Evolutionary conservation across 1,140 invertebrate genomes (phyloP).

Genomic region (Caerostris extrusa): DNA sequence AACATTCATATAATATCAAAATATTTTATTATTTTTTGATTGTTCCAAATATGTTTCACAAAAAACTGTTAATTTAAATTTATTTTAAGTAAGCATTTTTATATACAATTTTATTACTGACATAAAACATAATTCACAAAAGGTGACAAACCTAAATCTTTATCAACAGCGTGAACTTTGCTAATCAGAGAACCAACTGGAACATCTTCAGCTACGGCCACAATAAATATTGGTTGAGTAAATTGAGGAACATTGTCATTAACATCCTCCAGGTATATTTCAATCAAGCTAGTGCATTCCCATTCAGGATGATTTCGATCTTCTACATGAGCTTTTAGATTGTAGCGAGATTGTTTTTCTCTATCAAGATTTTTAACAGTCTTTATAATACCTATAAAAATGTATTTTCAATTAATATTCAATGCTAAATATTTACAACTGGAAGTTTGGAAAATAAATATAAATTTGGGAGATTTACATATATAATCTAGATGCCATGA

Average conservation of each 20-base stretch:
- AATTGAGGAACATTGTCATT: slow-evolving; percentile 93
- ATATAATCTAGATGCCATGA: too few species aligned
- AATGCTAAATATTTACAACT: too few species aligned
- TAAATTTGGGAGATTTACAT: too few species aligned
- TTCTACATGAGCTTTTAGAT: slow-evolving; percentile 88
- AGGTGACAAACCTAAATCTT: slow-evolving; percentile 85
- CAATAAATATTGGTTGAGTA: slow-evolving; percentile 84
- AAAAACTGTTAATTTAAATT: too few species aligned
- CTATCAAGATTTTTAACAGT: slow-evolving; percentile 92
- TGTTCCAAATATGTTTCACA: too few species aligned
- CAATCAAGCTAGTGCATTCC: slow-evolving; percentile 82
- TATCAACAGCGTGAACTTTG: slow-evolving; percentile 88
- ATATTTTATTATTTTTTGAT: too few species aligned
- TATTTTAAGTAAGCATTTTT: too few species aligned
- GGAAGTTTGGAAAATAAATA: too few species aligned
- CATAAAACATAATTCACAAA: too few species aligned
- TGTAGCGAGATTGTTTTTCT: slow-evolving; percentile 87
- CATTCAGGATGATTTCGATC: slow-evolving; percentile 70
- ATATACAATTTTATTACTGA: too few species aligned
- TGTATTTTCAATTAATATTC: background rate
- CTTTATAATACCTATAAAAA: slow-evolving; percentile 90
- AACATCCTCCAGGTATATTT: slow-evolving; percentile 93
- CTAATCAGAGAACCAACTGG: slow-evolving; percentile 83
- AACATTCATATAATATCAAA: too few species aligned
- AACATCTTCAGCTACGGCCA: slow-evolving; percentile 89